Percentiles rank a stretch among this genome's conserved stretches.
Evolutionary conservation across 2,797 vertebrate species (phyloP).

Genomic region (Parotocinclus haroldoi): DNA sequence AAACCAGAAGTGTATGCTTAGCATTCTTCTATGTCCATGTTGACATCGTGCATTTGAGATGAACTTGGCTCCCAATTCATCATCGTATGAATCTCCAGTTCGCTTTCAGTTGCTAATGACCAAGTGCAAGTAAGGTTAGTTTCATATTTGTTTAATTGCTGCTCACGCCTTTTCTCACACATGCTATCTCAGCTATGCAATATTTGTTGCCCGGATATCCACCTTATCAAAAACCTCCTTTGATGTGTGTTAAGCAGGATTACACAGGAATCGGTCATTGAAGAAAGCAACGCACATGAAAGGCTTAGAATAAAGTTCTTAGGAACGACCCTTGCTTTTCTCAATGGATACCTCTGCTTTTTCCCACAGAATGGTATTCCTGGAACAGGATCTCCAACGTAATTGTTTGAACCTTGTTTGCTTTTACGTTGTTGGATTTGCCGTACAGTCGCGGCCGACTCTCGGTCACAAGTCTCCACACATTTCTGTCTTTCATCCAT

Average conservation of each 20-base stretch:
- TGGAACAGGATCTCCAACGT: too few species aligned
- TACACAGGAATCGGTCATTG: too few species aligned
- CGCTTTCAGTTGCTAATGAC: not conserved
- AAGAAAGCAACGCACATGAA: too few species aligned
- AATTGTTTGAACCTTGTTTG: too few species aligned
- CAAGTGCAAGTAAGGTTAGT: not conserved
- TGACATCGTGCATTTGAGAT: not conserved
- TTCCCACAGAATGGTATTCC: too few species aligned
- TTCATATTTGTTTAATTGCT: slow-evolving; percentile 12
- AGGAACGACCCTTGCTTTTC: too few species aligned
- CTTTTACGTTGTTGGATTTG: too few species aligned
- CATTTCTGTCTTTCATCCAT: too few species aligned
- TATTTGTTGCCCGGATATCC: slow-evolving; percentile 16
- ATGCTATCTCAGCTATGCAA: not conserved
- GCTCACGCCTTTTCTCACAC: slow-evolving; percentile 17
- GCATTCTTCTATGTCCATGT: not conserved
- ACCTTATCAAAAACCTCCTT: slow-evolving; percentile 4
- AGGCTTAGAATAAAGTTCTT: too few species aligned
- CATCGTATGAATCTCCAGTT: slow-evolving; percentile 8
- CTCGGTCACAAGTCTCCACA: too few species aligned
- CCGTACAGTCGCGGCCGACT: too few species aligned
- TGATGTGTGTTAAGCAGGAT: not conserved
- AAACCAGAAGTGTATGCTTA: slow-evolving; percentile 2
- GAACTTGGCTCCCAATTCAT: not conserved
- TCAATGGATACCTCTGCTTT: too few species aligned